Base-by-base conservation (phyloP, 2,888 invertebrate genomes). In the Pseudolycoriella hygida region DNA sequence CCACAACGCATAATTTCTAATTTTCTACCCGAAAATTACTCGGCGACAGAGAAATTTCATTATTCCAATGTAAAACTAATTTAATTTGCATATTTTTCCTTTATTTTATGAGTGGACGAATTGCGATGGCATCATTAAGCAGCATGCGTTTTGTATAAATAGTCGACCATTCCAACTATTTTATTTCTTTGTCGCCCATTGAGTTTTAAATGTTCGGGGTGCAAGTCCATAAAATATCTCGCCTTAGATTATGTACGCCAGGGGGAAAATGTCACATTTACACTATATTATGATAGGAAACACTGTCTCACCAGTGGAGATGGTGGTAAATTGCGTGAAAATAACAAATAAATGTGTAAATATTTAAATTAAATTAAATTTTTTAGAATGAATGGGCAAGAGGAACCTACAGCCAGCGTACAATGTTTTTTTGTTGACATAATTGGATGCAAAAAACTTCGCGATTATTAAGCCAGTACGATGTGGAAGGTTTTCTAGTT, bases 21-120 rank as follows among this genome's bases (percentile, higher is more conserved):
- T 40, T 40, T 40, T 17, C 40, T 40, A 17, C 40, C 40, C 40
- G 18, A 19, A 40, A 34, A 40, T 40, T 40, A 40, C 19, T 39
- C 39, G 44, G 39, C 44, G 39, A 44, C 44, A 44, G 40, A 40
- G 34, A 19, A 44, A 40, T 44, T 44, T 44, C 44, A 44, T 44
- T 44, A 44, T 39, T 44, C 31, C 44, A 44, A 44, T 44, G 44
- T 44, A 40, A 30, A 44, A 44, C 44, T 44, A 44, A 44, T 44
- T 44, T 39, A 44, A 44, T 44, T 44, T 44, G 40, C 40, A 44
- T 44, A 44, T 17, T 31, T 40, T 44, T 40, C 30, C 39, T 15
- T 17, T 44, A 31, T 44, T 40, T 44, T 40, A 40, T 40, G 11
- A 40, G 11, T 40, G 19, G 18, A 25, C 25, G 25, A 40, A 40